Conservation (phyloP, 2,797 vertebrate genomes). For the Falco naumanni region DNA sequence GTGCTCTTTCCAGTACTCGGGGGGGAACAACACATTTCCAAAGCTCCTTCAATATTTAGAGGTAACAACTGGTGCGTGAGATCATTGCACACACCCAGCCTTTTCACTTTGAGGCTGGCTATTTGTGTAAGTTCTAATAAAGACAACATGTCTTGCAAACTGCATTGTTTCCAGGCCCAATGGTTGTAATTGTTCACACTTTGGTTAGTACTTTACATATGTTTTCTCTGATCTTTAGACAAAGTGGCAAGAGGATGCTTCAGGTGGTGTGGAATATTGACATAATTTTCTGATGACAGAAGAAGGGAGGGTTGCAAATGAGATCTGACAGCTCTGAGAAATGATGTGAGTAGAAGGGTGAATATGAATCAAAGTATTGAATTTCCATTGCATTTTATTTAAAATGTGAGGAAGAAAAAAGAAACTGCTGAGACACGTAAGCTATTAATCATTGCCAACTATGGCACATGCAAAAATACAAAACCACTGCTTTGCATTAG, state of each 20-base stretch:
- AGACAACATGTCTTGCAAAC: neutral
- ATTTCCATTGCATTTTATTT: slow-evolving; percentile 13
- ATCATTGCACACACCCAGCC: neutral
- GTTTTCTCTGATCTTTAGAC: slow-evolving; percentile 13
- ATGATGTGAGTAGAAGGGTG: neutral
- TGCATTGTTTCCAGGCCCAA: neutral
- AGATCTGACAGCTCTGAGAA: slow-evolving; percentile 36
- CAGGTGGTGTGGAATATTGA: neutral
- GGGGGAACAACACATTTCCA: neutral
- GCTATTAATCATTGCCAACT: neutral
- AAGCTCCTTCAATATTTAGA: slow-evolving; percentile 9
- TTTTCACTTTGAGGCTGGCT: neutral
- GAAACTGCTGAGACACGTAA: neutral
- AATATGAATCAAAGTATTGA: neutral
- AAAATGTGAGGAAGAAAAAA: slow-evolving; percentile 2
- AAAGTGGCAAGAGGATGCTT: neutral
- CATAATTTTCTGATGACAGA: slow-evolving; percentile 8
- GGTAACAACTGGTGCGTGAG: neutral
- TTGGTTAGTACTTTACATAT: neutral
- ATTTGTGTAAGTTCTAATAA: neutral
- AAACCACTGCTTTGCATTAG: neutral
- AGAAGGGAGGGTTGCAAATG: neutral
- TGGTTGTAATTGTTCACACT: neutral
- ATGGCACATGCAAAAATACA: neutral
- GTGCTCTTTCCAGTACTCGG: neutral